Base-by-base conservation (phyloP, 1,140 invertebrate genomes). In the Proctacanthus coquilletti region DNA sequence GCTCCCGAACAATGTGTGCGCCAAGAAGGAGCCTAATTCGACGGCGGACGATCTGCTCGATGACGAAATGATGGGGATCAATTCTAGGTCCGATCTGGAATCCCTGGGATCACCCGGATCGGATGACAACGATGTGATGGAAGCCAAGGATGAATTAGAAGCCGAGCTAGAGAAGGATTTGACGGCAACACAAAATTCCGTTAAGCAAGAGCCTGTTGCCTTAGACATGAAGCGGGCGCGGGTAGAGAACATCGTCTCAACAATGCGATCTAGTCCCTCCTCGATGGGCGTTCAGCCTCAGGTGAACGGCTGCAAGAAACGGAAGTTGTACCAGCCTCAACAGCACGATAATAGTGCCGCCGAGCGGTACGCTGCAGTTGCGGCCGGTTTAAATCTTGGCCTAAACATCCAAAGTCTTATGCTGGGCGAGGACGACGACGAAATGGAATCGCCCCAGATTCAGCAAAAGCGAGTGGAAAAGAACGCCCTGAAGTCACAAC, bases 321-420 rank as follows among this genome's bases (percentile, higher is more conserved):
- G 92, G 15, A 97, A 96, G 62, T 69, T 95, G n/a, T 94, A 94
- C 56, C 86, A 94, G 49, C 92, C 92, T 1, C 87, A 93, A 55
- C 89, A 94, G 51, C 87, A 93, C 54, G 84, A 88, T 51, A 77
- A 65, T 42, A 57, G 63, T 49, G 74, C 75, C 40, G 72, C 72
- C 17, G 75, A 80, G 44, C 61, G 79, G 15, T 82, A 81, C 52
- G 69, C 68, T 48, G 57, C 68, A 47, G 57, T 68, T 43, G 61
- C 65, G 43, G 49, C 70, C 42, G 55, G 69, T 40, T 44, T 63
- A 4, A 62, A 64, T 19, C 54, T 65, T n/a, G 58, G 58, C 4
- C 44, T 66, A 2, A 62, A 63, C 40, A 44, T 64, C 23, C 53
- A 59, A 50, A 48, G 49, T 52, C 51, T 62, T 41, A 62, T 64